Base-by-base conservation (phyloP, 2,888 invertebrate species). In the Andrena fulva region DNA sequence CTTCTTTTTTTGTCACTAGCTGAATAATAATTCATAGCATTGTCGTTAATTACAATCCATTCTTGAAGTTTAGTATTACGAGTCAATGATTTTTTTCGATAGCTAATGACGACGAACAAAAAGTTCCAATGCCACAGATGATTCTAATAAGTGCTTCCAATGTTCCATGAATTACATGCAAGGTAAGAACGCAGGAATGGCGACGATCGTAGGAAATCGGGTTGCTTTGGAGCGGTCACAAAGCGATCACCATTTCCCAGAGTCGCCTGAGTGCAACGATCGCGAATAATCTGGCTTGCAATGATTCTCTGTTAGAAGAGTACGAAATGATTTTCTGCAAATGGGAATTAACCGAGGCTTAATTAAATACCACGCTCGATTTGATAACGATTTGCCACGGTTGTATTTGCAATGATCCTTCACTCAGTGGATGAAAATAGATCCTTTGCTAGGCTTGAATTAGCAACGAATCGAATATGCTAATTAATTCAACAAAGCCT, bases 71-170 rank as follows among this genome's bases (percentile, higher is more conserved):
- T 27, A 10, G 24, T 12, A 12, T 24, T 33, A n/a, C 33, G 20
- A 68, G 12, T 4, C 12, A 24, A 68, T 24, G 33, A 68, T 54
- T 35, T 4, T n/a, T 24, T 31, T 24, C 8, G 16, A 20, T 16
- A 24, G n/a, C 16, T 54, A 42, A 56, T 42, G 35, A 27, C n/a
- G 5, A 27, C 16, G 7, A 56, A 5, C 27, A 27, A 20, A 42
- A 68, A 68, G 54, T 27, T 3, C 4, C 56, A 56, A 56, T 56
- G 56, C 16, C 42, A 56, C 24, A 56, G 24, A 56, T 54, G 20
- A 54, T 54, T 20, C 24, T 56, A 56, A 56, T 56, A 27, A 56
- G 4, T 27, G 2, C 10, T 20, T 56, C 24, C 10, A 56, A 56
- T 27, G 56, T 3, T 56, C 24, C 24, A 2, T 20, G 52, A 20